phyloP scores from a whole-genome alignment of 2,888 invertebrate genomes.

The Microctonus brassicae region DNA sequence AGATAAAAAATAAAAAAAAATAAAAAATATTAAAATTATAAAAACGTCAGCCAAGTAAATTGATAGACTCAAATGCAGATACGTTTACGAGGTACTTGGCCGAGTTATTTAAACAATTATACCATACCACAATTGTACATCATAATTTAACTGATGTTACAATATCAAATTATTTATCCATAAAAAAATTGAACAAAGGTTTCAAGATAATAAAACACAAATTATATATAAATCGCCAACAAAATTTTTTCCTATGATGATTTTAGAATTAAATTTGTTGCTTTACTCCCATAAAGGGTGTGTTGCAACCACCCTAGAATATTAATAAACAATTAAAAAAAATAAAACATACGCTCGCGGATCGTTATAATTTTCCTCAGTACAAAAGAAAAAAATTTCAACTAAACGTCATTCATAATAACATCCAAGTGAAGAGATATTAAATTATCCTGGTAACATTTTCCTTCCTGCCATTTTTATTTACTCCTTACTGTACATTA shows the following conservation, averaged over 20 bases:
- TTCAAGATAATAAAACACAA: conserved; percentile 5
- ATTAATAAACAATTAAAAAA: conserved; percentile 37
- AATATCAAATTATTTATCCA: conserved; percentile 39
- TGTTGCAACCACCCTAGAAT: conserved; percentile 39
- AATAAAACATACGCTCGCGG: conserved; percentile 18
- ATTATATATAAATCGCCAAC: too few relatives aligned
- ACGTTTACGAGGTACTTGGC: conserved; percentile 43
- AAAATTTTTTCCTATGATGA: too few relatives aligned
- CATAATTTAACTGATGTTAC: conserved; percentile 48
- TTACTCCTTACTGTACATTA: background rate
- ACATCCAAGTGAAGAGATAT: conserved; percentile 7
- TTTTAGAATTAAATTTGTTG: conserved; percentile 10
- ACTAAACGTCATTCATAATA: background rate
- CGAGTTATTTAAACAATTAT: conserved; percentile 47
- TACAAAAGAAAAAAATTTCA: conserved; percentile 8
- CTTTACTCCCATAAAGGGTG: conserved; percentile 23
- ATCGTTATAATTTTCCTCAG: conserved; percentile 28
- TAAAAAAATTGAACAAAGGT: conserved; percentile 38
- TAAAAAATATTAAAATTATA: background rate
- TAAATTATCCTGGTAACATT: conserved; percentile 30
- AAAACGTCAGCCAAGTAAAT: background rate
- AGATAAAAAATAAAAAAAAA: background rate
- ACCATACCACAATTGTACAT: conserved; percentile 26
- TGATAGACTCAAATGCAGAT: background rate
- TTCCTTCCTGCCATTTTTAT: conserved; percentile 4